Evolutionary conservation across 2,797 vertebrate species (phyloP).

Genomic region (Myioborus miniatus): DNA sequence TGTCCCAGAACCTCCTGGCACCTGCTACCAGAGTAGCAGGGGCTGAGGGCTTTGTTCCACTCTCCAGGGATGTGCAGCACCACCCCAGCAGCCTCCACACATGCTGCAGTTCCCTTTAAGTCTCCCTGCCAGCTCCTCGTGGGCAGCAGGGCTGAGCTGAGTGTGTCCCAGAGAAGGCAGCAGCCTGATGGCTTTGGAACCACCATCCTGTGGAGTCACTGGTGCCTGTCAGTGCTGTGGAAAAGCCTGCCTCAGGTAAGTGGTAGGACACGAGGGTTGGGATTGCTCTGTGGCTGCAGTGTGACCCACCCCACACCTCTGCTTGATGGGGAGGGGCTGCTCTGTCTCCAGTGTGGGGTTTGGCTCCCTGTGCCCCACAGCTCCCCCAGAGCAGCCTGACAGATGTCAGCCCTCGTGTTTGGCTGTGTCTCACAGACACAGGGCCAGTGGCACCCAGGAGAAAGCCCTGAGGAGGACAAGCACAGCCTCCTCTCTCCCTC

Average conservation of each 20-base stretch:
- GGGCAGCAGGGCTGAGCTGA: background rate
- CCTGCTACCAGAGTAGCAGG: background rate
- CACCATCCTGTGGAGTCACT: background rate
- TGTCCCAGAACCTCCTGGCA: background rate
- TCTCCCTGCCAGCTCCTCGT: background rate
- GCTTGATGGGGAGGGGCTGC: background rate
- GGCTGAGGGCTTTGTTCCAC: background rate
- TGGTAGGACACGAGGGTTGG: fast-evolving
- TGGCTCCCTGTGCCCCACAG: background rate
- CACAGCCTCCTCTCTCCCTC: background rate
- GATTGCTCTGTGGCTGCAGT: background rate
- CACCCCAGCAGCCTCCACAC: background rate
- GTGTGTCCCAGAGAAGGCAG: background rate
- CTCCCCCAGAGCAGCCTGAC: background rate
- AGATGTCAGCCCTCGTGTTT: fast-evolving
- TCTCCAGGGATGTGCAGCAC: background rate
- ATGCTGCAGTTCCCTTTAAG: fast-evolving
- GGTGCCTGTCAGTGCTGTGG: background rate
- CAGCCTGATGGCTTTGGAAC: background rate
- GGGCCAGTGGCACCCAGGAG: background rate
- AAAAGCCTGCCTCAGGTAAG: background rate
- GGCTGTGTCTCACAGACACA: fast-evolving
- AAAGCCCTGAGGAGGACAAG: background rate
- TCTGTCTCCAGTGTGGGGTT: background rate
- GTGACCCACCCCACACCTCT: background rate